phyloP scores from a whole-genome alignment of 2,113 vertebrate species.

The Ameiurus melas region DNA sequence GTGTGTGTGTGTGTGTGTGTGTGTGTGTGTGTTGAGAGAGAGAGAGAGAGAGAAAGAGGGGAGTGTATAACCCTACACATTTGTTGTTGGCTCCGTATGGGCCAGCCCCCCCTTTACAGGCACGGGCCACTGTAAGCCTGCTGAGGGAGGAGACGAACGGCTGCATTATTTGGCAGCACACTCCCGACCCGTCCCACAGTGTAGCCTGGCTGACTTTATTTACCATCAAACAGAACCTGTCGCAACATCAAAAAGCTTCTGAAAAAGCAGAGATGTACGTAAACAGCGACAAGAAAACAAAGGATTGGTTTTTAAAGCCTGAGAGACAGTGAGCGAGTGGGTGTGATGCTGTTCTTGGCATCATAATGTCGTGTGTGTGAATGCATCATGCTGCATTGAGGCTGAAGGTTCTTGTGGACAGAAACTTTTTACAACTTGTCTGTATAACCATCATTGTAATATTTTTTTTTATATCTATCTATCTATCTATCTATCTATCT shows the following conservation, averaged over 20 bases:
- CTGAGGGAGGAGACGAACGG: slow-evolving; percentile 24
- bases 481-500: too few species aligned
- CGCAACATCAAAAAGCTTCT: slow-evolving; percentile 56
- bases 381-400: slow-evolving; percentile 34
- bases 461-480: not conserved
- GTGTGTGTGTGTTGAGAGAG: slow-evolving; percentile 39
- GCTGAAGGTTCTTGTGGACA: slow-evolving; percentile 50
- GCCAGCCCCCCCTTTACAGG: slow-evolving; percentile 69
- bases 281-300: slow-evolving; percentile 59
- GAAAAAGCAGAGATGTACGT: slow-evolving; percentile 48
- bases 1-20: too few species aligned
- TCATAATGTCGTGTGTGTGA: slow-evolving; percentile 30
- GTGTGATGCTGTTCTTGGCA: slow-evolving; percentile 48
- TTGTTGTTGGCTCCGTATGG: slow-evolving; percentile 81
- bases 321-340: slow-evolving; percentile 44
- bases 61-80: slow-evolving; percentile 71
- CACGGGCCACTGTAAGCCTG: slow-evolving; percentile 68
- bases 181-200: slow-evolving; percentile 62
- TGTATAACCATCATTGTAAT: not conserved
- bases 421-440: slow-evolving; percentile 42
- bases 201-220: slow-evolving; percentile 72
- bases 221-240: slow-evolving; percentile 59
- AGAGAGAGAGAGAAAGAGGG: slow-evolving; percentile 55
- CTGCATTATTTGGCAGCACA: slow-evolving; percentile 44
- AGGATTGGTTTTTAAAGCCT: slow-evolving; percentile 52